Evolutionary conservation across 2,888 invertebrate genomes (phyloP).

Genomic region (Hydraecia micacea): DNA sequence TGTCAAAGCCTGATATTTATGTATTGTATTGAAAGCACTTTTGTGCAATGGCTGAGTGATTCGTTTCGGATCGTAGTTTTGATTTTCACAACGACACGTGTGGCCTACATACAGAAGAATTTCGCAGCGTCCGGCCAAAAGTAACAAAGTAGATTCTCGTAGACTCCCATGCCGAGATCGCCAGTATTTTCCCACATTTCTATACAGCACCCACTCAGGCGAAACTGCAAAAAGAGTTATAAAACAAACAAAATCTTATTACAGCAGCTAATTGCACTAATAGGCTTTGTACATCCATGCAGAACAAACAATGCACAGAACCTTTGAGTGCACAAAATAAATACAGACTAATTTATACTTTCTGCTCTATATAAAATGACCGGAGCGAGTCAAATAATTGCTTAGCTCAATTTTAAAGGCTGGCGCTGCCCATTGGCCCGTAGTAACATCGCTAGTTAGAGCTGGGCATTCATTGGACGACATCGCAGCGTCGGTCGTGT

Average conservation of each 20-base stretch:
- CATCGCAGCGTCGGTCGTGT: constrained; percentile 28
- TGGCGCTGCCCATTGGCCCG: constrained; percentile 49
- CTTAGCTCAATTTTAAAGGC: constrained; percentile 66
- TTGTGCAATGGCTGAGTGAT: neutral
- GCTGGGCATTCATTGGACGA: constrained; percentile 57
- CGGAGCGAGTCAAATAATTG: constrained; percentile 64
- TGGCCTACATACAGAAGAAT: neutral
- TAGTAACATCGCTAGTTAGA: constrained; percentile 45
- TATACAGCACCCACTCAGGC: constrained; percentile 1
- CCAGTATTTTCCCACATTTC: neutral
- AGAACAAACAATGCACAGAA: constrained; percentile 48
- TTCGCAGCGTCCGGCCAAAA: neutral
- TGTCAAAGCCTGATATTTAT: too few species aligned
- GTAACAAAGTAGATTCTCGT: neutral
- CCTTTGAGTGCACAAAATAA: constrained; percentile 56
- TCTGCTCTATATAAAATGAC: constrained; percentile 52
- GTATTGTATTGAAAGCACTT: neutral
- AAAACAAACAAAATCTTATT: constrained; percentile 26
- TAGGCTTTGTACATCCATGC: constrained; percentile 51
- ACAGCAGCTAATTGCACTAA: constrained; percentile 51
- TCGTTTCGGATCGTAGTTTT: neutral
- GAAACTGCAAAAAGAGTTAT: constrained; percentile 7
- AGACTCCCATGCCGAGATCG: neutral
- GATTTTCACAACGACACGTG: neutral
- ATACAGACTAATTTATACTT: constrained; percentile 57